Percentiles rank a stretch among this genome's conserved stretches.
Evolutionary conservation across 2,113 vertebrate genomes (phyloP).

Genomic region (Isichthys henryi): DNA sequence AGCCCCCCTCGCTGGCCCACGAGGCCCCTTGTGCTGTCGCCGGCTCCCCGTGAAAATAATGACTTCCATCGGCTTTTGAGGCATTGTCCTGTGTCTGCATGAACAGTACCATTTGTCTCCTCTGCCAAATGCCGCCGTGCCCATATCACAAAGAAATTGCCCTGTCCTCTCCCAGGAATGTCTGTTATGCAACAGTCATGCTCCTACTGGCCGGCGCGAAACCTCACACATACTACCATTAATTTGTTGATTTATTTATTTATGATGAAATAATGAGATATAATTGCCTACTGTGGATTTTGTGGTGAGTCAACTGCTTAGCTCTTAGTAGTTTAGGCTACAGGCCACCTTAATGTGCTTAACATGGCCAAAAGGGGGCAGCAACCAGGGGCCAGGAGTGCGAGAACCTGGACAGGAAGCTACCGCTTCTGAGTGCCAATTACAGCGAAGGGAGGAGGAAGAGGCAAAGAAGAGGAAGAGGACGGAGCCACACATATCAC

Average conservation of each 20-base stretch:
- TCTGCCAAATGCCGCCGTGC: neutral
- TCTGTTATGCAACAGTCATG: neutral
- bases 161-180: constrained; percentile 4
- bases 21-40: neutral
- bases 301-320: neutral
- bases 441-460: constrained; percentile 29
- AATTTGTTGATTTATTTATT: neutral
- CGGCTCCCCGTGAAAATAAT: constrained; percentile 13
- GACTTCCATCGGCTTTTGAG: constrained; percentile 5
- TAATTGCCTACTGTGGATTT: neutral
- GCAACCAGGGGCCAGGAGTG: neutral
- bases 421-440: neutral
- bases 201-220: neutral
- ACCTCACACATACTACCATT: neutral
- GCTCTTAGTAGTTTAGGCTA: neutral
- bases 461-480: neutral
- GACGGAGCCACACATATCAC: neutral
- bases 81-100: constrained; percentile 4
- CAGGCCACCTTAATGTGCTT: neutral
- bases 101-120: constrained; percentile 7
- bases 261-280: neutral
- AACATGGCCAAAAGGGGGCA: neutral
- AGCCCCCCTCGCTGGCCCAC: neutral
- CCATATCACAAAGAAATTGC: constrained; percentile 6
- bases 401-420: neutral